Conservation (phyloP, 2,113 vertebrate genomes). For the Chaetura pelagica region DNA sequence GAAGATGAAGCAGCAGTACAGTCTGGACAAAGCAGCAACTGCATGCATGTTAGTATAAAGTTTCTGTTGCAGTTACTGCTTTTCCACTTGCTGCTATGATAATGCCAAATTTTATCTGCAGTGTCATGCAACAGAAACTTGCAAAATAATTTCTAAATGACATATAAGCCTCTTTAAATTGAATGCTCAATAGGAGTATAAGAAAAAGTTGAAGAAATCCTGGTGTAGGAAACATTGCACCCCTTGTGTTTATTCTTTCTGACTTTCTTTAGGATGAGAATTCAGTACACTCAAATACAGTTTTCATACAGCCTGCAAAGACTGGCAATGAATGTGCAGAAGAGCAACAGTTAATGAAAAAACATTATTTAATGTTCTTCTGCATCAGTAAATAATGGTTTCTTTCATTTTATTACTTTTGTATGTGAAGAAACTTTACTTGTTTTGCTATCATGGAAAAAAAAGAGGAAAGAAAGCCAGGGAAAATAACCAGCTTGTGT, state of each 20-base stretch:
- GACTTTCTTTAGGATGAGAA: not conserved
- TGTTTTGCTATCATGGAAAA: not conserved
- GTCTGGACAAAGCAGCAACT: not conserved
- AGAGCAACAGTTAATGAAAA: not conserved
- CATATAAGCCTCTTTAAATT: not conserved
- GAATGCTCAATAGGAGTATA: not conserved
- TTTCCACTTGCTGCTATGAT: not conserved
- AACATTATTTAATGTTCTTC: not conserved
- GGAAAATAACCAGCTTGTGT: not conserved
- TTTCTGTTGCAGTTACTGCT: not conserved
- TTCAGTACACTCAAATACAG: not conserved
- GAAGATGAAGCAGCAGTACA: not conserved
- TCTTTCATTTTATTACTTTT: not conserved
- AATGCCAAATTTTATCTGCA: not conserved
- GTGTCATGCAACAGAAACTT: not conserved
- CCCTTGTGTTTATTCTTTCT: not conserved
- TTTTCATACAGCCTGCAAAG: not conserved
- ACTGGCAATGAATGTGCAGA: not conserved
- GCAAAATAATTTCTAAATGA: not conserved
- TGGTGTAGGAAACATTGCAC: fast-evolving
- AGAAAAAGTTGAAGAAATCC: not conserved
- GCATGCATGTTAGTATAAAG: fast-evolving
- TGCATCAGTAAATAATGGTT: not conserved
- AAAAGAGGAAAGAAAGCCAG: not conserved
- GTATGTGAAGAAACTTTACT: not conserved